Percentiles rank a stretch among this genome's conserved stretches.
phyloP scores from a whole-genome alignment of 2,888 invertebrate genomes.

The Diaperis boleti region DNA sequence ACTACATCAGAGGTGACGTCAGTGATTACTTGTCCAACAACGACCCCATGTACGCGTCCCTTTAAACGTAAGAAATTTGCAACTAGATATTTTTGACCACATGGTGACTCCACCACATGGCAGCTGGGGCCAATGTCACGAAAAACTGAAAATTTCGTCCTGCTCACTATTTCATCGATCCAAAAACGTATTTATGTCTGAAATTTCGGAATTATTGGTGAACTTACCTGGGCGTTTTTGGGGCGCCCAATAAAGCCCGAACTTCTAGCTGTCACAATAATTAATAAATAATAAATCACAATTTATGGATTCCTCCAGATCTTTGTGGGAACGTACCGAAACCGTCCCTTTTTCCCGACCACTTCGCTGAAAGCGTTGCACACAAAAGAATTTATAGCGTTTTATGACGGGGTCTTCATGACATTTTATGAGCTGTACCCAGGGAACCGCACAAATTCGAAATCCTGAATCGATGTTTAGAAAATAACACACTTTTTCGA shows the following conservation, averaged over 20 bases:
- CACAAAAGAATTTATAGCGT: background rate
- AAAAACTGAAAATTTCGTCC: background rate
- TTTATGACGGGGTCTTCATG: slow-evolving; percentile 13
- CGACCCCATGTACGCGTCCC: slow-evolving; percentile 13
- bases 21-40: background rate
- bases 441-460: slow-evolving; percentile 23
- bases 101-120: slow-evolving; percentile 6
- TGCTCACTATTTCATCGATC: slow-evolving; percentile 12
- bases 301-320: background rate
- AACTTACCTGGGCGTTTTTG: slow-evolving; percentile 26
- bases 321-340: slow-evolving; percentile 1
- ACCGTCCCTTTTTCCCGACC: background rate
- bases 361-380: background rate
- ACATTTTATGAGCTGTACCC: background rate
- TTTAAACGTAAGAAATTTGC: slow-evolving; percentile 6
- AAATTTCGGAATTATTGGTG: slow-evolving; percentile 2
- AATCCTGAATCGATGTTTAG: slow-evolving; percentile 60
- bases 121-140: slow-evolving; percentile 7
- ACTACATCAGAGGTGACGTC: slow-evolving; percentile 9
- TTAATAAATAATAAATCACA: slow-evolving; percentile 20
- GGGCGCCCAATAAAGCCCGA: slow-evolving; percentile 12
- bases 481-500: slow-evolving; percentile 51
- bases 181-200: slow-evolving; percentile 19
- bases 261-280: slow-evolving; percentile 10
- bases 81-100: background rate